Evolutionary conservation across 1,140 invertebrate genomes (phyloP).

Genomic region (Solenopsis fugax): DNA sequence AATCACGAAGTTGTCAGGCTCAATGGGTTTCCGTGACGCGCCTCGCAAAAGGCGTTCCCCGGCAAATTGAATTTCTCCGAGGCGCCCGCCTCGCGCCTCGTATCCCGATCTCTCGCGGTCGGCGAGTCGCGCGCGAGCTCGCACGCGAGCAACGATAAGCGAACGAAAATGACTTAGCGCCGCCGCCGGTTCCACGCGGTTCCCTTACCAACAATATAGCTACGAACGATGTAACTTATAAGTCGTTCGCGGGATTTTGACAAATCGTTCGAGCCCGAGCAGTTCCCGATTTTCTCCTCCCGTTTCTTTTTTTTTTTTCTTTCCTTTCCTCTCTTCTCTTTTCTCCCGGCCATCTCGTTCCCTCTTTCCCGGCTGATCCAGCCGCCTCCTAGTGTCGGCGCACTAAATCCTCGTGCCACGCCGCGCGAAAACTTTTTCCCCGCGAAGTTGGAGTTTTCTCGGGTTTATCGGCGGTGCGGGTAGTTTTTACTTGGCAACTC

Average conservation of each 20-base stretch:
- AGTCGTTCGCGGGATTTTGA: constrained; percentile 76
- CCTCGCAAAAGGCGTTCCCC: constrained; percentile 55
- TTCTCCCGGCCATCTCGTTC: neutral
- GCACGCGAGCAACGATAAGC: neutral
- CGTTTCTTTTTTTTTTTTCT: neutral
- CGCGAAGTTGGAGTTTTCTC: constrained; percentile 69
- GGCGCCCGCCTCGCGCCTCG: constrained; percentile 25
- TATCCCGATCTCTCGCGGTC: constrained; percentile 31
- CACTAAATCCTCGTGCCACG: constrained; percentile 71
- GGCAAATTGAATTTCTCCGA: constrained; percentile 75
- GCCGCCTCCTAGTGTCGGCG: constrained; percentile 52
- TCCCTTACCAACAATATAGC: constrained; percentile 37
- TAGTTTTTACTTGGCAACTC: constrained; percentile 71
- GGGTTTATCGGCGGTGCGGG: constrained; percentile 70
- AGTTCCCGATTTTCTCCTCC: constrained; percentile 45
- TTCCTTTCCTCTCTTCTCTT: neutral
- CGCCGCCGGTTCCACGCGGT: neutral
- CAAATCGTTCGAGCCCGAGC: constrained; percentile 69
- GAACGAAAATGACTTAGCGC: constrained; percentile 23
- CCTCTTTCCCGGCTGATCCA: constrained; percentile 27
- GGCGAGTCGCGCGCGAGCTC: neutral
- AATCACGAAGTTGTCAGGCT: constrained; percentile 59
- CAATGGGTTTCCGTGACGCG: constrained; percentile 71
- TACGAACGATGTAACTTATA: constrained; percentile 60
- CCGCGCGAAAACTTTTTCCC: constrained; percentile 71